A percentile compares a stretch with the other conserved stretches of the same genome.
Evolutionary conservation across 2,113 vertebrate genomes (phyloP).

Genomic region (Coregonus clupeaformis): DNA sequence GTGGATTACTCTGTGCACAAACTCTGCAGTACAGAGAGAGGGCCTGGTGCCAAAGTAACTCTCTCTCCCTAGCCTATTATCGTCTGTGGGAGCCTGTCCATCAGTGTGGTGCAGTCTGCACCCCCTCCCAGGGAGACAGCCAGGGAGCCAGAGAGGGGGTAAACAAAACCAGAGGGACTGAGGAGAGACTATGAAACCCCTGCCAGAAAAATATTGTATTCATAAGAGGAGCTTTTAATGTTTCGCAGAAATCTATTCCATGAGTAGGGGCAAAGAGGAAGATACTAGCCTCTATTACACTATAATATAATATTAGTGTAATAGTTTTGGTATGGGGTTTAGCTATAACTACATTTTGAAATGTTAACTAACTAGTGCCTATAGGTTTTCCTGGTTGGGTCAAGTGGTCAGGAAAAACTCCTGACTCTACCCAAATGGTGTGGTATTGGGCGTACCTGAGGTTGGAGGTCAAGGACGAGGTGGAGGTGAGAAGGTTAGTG

Average conservation of each 20-base stretch:
- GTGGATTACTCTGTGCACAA: constrained; percentile 1
- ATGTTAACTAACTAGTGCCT: too few species aligned
- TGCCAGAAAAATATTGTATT: background rate
- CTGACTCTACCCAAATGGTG: background rate
- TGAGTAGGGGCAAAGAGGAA: too few species aligned
- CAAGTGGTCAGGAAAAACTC: too few species aligned
- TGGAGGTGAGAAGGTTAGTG: background rate
- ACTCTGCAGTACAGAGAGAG: background rate
- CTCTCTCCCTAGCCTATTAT: background rate
- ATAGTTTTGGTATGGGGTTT: too few species aligned
- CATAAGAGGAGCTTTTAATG: background rate
- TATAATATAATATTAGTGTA: too few species aligned
- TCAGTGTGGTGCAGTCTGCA: background rate
- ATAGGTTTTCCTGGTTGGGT: too few species aligned
- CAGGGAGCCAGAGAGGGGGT: background rate
- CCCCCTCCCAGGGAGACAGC: background rate
- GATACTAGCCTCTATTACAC: too few species aligned
- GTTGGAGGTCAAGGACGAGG: background rate
- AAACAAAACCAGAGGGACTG: background rate
- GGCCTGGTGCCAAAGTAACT: constrained; percentile 1
- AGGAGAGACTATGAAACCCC: background rate
- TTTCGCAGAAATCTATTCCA: background rate
- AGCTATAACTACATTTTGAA: too few species aligned
- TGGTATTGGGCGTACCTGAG: background rate
- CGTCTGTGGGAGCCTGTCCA: constrained; percentile 6